Base-by-base conservation (phyloP, 2,797 vertebrate genomes). In the Micrastur ruficollis region DNA sequence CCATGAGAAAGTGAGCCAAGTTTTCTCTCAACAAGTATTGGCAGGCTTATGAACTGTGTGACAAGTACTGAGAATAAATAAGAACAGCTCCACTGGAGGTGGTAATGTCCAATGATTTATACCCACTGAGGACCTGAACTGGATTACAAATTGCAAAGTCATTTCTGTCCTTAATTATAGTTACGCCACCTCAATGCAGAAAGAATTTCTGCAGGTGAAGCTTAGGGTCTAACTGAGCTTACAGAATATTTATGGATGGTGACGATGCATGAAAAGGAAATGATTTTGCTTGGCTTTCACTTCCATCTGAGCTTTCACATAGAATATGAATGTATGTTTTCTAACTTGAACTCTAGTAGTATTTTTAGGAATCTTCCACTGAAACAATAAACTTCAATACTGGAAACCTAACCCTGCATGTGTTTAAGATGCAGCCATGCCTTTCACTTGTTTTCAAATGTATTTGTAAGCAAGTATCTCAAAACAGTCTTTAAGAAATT, bases 401-500 rank as follows among this genome's bases (percentile, higher is more conserved):
- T 15, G 21, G 19, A 90, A 79, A 47, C 12, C 13, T 53, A 79
- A 32, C 6, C 8, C 17, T 46, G 32, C 6, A 53, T 38, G 75
- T 83, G 56, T 63, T 65, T 72, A 92, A 81, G 53, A 93, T 73
- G 34, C 18, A 94, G 47, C 44, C 12, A 6, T 76, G 23, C 18
- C 27, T 96, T 34, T 59, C 76, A 63, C 38, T 88, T 95, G 21
- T 36, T 94, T 95, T 93, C 80, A 93, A 85, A 80, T 55, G n/a
- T 61, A 85, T 82, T 89, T 88, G 22, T 58, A 87, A 91, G 80
- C 27, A 90, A 81, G 21, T 63, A 86, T 95, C 66, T 92, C 92
- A 90, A 87, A 95, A 12, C 18, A 63, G 67, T 63, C 76, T 95
- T 95, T 89, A 90, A 76, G 76, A 90, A 95, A 95, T 29, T 81